A percentile compares a stretch with the other conserved stretches of the same genome.
These are phyloP conservation scores for Prunella himalayana DNA, from an alignment of 2,113 vertebrate species.

Conservation along the genomic window DNA sequence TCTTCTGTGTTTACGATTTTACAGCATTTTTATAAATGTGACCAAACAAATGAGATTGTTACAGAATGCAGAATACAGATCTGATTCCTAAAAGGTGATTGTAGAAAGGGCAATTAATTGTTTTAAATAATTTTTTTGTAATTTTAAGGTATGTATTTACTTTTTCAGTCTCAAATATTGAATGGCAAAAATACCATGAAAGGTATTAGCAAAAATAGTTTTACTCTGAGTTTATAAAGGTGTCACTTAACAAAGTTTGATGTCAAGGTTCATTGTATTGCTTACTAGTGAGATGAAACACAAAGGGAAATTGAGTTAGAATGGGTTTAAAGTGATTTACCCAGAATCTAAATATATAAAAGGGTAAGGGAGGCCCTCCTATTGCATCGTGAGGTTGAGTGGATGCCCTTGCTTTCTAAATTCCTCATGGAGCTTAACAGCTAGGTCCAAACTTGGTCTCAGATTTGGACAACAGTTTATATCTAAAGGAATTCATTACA, in stretches of 20 bases:
- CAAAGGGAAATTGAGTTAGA: background rate
- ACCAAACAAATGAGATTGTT: background rate
- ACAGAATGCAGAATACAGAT: background rate
- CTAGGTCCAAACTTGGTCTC: background rate
- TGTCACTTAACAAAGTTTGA: background rate
- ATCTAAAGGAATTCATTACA: background rate
- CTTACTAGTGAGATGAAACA: background rate
- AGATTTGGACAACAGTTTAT: background rate
- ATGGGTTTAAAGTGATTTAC: background rate
- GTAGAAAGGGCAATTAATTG: background rate
- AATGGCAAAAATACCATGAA: background rate
- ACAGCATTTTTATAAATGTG: background rate
- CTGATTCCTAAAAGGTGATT: background rate
- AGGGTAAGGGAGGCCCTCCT: background rate
- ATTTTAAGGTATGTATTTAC: background rate
- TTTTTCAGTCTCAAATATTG: background rate
- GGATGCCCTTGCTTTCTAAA: background rate
- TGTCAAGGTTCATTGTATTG: background rate
- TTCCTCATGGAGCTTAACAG: background rate
- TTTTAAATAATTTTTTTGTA: background rate
- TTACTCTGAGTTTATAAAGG: background rate
- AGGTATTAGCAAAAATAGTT: background rate
- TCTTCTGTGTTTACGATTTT: background rate
- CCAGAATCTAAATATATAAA: background rate
- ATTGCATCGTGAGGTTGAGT: background rate